Evolutionary conservation across 2,888 invertebrate genomes (phyloP).

Genomic region (Heteromyza rotundicornis): DNA sequence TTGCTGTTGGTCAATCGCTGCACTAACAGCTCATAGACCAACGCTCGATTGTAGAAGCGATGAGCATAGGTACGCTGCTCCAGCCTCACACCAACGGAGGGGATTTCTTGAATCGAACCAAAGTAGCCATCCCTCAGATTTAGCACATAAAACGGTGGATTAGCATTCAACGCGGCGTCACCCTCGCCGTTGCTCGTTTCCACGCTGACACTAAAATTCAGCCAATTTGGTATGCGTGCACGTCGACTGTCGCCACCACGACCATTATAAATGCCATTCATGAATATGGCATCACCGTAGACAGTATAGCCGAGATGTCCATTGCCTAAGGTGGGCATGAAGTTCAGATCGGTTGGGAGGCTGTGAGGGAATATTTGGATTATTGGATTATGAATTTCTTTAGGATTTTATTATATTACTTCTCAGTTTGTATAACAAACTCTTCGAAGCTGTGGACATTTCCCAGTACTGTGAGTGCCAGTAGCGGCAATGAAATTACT

Average conservation of each 20-base stretch:
- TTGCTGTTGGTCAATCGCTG: constrained; percentile 16
- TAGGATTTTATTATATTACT: too few species aligned
- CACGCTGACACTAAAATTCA: constrained; percentile 60
- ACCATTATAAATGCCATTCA: constrained; percentile 70
- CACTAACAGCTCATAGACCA: constrained; percentile 56
- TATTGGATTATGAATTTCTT: too few species aligned
- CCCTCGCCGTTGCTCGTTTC: constrained; percentile 40
- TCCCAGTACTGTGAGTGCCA: too few species aligned
- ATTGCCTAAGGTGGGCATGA: constrained; percentile 69
- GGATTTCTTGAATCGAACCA: constrained; percentile 24
- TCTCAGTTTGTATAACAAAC: constrained; percentile 35
- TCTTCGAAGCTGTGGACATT: too few species aligned
- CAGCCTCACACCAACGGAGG: constrained; percentile 30
- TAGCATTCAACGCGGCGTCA: constrained; percentile 26
- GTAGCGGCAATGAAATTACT: too few species aligned
- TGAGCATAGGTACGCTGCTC: constrained; percentile 58
- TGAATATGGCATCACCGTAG: constrained; percentile 68
- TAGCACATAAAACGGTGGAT: constrained; percentile 36
- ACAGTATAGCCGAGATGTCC: constrained; percentile 69
- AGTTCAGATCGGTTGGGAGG: constrained; percentile 65
- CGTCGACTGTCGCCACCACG: constrained; percentile 66
- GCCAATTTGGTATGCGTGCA: constrained; percentile 69
- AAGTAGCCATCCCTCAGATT: constrained; percentile 41
- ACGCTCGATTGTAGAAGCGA: constrained; percentile 59
- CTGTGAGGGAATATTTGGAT: constrained; percentile 45